phyloP scores from a whole-genome alignment of 2,888 invertebrate genomes.

The Andrena chrysosceles region DNA sequence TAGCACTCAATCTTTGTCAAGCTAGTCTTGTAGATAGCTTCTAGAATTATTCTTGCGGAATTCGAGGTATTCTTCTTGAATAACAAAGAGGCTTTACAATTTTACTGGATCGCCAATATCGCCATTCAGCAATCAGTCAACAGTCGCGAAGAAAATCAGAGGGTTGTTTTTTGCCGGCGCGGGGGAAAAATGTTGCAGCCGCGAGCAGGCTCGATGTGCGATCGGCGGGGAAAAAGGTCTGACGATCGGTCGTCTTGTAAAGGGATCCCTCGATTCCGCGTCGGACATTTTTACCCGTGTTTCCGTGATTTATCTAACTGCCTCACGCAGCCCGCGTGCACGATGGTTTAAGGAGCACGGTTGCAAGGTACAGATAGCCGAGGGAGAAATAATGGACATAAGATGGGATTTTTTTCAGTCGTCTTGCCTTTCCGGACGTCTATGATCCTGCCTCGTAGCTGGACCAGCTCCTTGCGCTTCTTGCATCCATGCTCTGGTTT shows the following conservation, averaged over 20 bases:
- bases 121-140: conserved; percentile 22
- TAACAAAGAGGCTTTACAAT: background rate
- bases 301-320: conserved; percentile 44
- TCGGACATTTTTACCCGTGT: conserved; percentile 37
- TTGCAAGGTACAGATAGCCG: background rate
- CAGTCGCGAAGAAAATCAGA: background rate
- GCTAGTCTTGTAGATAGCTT: too few species aligned
- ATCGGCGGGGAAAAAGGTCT: conserved; percentile 14
- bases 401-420: background rate
- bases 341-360: conserved; percentile 21
- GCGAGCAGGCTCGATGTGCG: conserved; percentile 16
- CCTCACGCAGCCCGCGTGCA: background rate
- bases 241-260: conserved; percentile 23
- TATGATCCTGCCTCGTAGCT: background rate
- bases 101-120: background rate
- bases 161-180: background rate
- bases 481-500: background rate
- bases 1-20: too few species aligned
- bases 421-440: conserved; percentile 4
- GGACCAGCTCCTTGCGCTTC: conserved; percentile 5
- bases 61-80: background rate
- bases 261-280: conserved; percentile 34
- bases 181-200: background rate
- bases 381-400: conserved; percentile 20
- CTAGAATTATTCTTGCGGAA: background rate